A percentile compares a stretch with the other conserved stretches of the same genome.
Evolutionary conservation across 2,888 invertebrate species (phyloP).

Genomic region (Leucozona laternaria): DNA sequence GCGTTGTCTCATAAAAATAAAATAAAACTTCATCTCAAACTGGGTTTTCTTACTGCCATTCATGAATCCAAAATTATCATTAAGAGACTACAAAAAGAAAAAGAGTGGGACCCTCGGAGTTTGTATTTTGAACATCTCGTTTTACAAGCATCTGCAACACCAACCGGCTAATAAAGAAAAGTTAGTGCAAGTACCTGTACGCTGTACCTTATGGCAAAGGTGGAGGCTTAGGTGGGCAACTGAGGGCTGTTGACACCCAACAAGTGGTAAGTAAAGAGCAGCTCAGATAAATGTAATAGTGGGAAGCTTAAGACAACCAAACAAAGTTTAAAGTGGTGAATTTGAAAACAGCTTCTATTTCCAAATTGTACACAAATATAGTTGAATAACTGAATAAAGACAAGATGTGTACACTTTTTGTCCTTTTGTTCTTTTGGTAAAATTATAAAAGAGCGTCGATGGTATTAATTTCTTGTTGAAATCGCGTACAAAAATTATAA

Average conservation of each 20-base stretch:
- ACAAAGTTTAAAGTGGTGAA: too few relatives aligned
- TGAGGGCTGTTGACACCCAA: neutral
- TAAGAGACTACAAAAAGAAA: neutral
- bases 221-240: neutral
- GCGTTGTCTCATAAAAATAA: slow-evolving; percentile 6
- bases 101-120: neutral
- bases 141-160: slow-evolving; percentile 17
- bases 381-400: too few relatives aligned
- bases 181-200: neutral
- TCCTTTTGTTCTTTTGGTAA: too few relatives aligned
- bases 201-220: neutral
- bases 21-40: neutral
- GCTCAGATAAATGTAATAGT: too few relatives aligned
- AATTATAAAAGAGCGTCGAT: too few relatives aligned
- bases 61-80: neutral
- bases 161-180: neutral
- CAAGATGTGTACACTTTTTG: too few relatives aligned
- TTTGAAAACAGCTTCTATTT: too few relatives aligned
- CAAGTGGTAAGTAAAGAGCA: too few relatives aligned
- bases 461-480: too few relatives aligned
- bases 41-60: slow-evolving; percentile 8
- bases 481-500: too few relatives aligned
- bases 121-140: slow-evolving; percentile 2
- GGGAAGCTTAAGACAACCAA: too few relatives aligned
- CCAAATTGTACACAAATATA: too few relatives aligned